These are phyloP conservation scores for Drosophila lowei DNA, from an alignment of 1,140 invertebrate species.

Conservation along the genomic window DNA sequence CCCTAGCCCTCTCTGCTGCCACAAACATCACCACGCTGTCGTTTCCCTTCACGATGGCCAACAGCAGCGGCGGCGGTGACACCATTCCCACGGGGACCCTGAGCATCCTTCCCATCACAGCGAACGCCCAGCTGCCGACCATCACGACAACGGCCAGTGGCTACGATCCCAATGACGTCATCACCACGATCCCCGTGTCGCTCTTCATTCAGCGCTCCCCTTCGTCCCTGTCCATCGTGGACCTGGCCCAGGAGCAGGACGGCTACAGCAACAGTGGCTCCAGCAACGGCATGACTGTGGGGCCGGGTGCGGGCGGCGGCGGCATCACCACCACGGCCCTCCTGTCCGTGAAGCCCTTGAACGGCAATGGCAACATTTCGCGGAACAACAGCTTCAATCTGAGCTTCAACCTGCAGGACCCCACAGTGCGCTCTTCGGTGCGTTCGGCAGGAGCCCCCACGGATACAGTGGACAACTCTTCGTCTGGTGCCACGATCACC, in stretches of 20 bases:
- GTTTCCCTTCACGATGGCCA: too few species aligned
- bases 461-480: slow-evolving; percentile 47
- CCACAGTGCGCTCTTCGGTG: slow-evolving; percentile 54
- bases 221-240: slow-evolving; percentile 67
- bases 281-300: slow-evolving; percentile 27
- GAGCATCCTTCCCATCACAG: too few species aligned
- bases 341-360: slow-evolving; percentile 73
- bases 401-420: slow-evolving; percentile 68
- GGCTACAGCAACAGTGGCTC: slow-evolving; percentile 47
- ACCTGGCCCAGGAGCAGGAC: slow-evolving; percentile 57
- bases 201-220: slow-evolving; percentile 72
- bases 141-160: slow-evolving; percentile 71
- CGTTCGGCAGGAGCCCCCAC: slow-evolving; percentile 50
- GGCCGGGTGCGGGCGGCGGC: slow-evolving; percentile 10
- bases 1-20: slow-evolving; percentile 52
- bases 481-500: slow-evolving; percentile 16
- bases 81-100: too few species aligned
- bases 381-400: slow-evolving; percentile 77
- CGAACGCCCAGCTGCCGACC: slow-evolving; percentile 33
- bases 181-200: slow-evolving; percentile 76
- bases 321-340: slow-evolving; percentile 70
- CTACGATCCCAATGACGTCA: slow-evolving; percentile 70
- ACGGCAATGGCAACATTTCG: slow-evolving; percentile 61
- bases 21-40: neutral
- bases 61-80: too few species aligned